A percentile compares a stretch with the other conserved stretches of the same genome.
phyloP scores from a whole-genome alignment of 2,797 vertebrate genomes.

The Loriculus beryllinus region DNA sequence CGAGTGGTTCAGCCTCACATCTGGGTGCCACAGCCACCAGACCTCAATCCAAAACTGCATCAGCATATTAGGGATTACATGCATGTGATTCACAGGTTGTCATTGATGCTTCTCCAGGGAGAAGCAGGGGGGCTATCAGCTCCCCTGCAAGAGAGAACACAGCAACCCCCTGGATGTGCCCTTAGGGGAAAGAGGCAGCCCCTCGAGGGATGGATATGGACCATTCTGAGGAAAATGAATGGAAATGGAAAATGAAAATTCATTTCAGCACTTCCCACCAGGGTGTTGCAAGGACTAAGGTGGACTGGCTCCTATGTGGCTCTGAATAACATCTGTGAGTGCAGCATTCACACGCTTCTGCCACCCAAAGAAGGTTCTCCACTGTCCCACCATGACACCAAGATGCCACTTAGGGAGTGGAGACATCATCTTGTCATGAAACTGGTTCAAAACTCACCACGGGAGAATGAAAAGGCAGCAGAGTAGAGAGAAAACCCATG shows the following conservation, averaged over 20 bases:
- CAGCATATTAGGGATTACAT: rapidly evolving
- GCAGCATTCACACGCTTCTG: rapidly evolving
- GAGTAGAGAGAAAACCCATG: neutral
- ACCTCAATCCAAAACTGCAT: neutral
- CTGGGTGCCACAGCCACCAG: neutral
- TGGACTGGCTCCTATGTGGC: rapidly evolving
- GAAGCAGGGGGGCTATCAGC: neutral
- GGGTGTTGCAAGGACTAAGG: neutral
- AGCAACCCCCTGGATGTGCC: neutral
- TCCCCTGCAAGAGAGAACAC: neutral
- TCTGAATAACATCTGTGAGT: rapidly evolving
- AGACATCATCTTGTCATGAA: neutral
- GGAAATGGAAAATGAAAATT: neutral
- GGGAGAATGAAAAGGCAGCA: neutral
- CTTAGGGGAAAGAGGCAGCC: neutral
- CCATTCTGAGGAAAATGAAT: neutral
- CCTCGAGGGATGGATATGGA: neutral
- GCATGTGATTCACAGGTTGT: neutral
- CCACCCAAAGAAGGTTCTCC: neutral
- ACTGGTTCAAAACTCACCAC: neutral
- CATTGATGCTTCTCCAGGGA: neutral
- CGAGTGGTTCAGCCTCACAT: neutral
- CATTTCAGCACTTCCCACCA: neutral
- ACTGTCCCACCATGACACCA: neutral
- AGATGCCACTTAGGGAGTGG: rapidly evolving